Percentiles rank a stretch among this genome's conserved stretches.
These are phyloP conservation scores for Acanthochromis polyacanthus DNA, from an alignment of 2,113 vertebrate genomes.

Conservation along the genomic window DNA sequence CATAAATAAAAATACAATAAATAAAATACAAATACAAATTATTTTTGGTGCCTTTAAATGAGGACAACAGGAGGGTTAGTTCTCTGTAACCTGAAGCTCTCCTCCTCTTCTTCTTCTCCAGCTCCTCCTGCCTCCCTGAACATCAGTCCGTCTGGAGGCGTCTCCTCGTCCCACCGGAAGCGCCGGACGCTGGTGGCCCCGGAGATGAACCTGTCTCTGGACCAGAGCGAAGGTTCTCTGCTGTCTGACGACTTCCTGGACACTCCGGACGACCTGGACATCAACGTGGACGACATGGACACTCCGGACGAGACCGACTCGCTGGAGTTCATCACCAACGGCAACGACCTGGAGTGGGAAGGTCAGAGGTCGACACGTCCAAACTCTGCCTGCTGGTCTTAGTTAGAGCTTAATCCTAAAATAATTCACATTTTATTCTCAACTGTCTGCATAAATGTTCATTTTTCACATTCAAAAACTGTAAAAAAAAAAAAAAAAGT, in stretches of 20 bases:
- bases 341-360: conserved; percentile 98
- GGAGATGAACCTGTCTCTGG: conserved; percentile 96
- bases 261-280: conserved; percentile 96
- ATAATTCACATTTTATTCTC: background rate
- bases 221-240: conserved; percentile 96
- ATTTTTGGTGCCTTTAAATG: too few relatives aligned
- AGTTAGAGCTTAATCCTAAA: background rate
- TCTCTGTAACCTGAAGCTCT: background rate
- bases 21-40: too few relatives aligned
- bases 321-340: conserved; percentile 93
- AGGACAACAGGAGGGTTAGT: too few relatives aligned
- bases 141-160: conserved; percentile 74
- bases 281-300: conserved; percentile 97
- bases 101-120: conserved; percentile 58
- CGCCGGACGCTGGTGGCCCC: conserved; percentile 93
- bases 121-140: conserved; percentile 90
- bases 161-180: conserved; percentile 85
- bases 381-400: too few relatives aligned
- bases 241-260: conserved; percentile 96
- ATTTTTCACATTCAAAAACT: too few relatives aligned
- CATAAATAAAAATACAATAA: too few relatives aligned
- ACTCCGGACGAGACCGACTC: conserved; percentile 98
- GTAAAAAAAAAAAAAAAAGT: too few relatives aligned
- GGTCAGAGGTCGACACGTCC: conserved; percentile 80
- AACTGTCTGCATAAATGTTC: too few relatives aligned